A percentile compares a stretch with the other conserved stretches of the same genome.
Conservation (phyloP, 2,888 invertebrate genomes). For the Pelosia muscerda region DNA sequence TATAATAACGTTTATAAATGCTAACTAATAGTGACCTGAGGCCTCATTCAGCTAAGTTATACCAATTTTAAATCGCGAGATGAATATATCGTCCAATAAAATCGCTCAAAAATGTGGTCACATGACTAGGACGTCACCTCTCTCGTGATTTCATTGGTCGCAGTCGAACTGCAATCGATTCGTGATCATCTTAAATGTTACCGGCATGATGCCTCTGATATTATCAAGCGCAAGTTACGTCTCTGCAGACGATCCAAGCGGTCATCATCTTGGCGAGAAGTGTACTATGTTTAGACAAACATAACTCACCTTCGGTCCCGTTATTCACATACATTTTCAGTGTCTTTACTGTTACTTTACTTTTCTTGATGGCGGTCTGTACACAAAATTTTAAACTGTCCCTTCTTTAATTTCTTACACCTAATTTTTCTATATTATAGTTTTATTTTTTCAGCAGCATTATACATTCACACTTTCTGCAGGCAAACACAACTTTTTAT, state of each 20-base stretch:
- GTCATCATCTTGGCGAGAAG: background rate
- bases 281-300: background rate
- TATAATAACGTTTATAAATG: no score
- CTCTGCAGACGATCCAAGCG: no score
- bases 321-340: conserved; percentile 57
- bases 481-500: conserved; percentile 73
- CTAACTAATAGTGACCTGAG: no score
- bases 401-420: conserved; percentile 69
- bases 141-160: no score
- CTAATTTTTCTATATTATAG: conserved; percentile 63
- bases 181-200: no score
- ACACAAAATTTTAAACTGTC: conserved; percentile 77
- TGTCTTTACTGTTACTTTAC: conserved; percentile 56
- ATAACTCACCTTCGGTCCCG: conserved; percentile 59
- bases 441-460: conserved; percentile 60
- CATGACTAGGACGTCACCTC: no score
- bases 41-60: no score
- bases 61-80: no score
- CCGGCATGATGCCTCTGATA: no score
- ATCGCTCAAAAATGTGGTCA: no score
- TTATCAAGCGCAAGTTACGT: background rate
- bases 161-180: no score
- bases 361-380: conserved; percentile 70
- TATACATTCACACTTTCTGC: conserved; percentile 76
- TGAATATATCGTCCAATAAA: no score